These are phyloP conservation scores for Ooceraea biroi DNA, from an alignment of 1,140 invertebrate genomes.

Conservation along the genomic window DNA sequence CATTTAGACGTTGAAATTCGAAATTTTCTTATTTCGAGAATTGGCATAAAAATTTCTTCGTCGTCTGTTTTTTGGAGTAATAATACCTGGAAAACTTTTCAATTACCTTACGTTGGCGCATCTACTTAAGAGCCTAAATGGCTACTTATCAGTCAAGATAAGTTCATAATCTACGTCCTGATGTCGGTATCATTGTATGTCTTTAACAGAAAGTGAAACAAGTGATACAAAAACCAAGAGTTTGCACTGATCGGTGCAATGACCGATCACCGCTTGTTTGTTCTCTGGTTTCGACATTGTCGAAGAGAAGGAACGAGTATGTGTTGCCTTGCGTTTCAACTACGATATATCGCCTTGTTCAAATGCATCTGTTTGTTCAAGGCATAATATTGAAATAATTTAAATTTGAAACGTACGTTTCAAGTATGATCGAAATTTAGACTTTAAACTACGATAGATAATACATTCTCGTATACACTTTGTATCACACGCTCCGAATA, in stretches of 20 bases:
- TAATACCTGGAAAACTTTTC: background rate
- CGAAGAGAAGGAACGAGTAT: background rate
- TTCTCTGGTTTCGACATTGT: background rate
- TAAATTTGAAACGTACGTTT: no score
- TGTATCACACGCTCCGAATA: no score
- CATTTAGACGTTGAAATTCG: background rate
- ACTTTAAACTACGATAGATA: no score
- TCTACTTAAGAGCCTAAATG: background rate
- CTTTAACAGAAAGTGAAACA: background rate
- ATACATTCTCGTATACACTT: no score
- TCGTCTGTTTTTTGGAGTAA: background rate
- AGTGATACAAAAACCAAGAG: constrained; percentile 1
- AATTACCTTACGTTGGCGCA: background rate
- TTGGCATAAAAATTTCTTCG: background rate
- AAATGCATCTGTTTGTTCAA: background rate
- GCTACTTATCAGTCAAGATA: constrained; percentile 65
- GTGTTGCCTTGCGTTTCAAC: no score
- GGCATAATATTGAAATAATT: no score
- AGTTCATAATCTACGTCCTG: constrained; percentile 44
- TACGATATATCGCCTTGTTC: background rate
- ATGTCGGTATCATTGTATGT: constrained; percentile 1
- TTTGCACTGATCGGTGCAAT: background rate
- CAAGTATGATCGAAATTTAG: no score
- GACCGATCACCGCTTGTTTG: background rate
- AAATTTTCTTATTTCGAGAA: background rate